Base-by-base conservation (phyloP, 2,113 vertebrate genomes). In the Caloenas nicobarica region DNA sequence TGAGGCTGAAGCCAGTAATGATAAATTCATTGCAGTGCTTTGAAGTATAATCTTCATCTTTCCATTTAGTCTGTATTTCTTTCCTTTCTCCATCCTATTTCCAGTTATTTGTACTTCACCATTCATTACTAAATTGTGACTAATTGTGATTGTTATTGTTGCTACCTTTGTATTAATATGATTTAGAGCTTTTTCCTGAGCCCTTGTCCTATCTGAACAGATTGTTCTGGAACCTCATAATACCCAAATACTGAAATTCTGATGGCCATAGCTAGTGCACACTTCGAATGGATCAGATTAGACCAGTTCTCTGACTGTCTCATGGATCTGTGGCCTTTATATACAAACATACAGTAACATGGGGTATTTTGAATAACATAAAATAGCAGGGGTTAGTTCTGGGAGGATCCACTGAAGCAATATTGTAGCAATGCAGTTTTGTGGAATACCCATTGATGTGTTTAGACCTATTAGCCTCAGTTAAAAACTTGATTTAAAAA, bases 1-100 rank as follows among this genome's bases (percentile, higher is more conserved):
- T 81, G 77, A 92, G 33, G 48, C 61, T 81, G 62, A 88, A 95
- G 57, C 87, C 80, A 57, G 48, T 64, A 84, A 78, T 61, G 90
- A 95, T 86, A 93, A 94, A 95, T 81, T 88, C 44, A 86, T 81
- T 92, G 60, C 86, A 69, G 44, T 88, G 16, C 80, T 94, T 90
- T 91, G 78, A 86, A 86, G 56, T 50, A 7, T 61, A 91, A 48
- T 71, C 14, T 54, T 90, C 16, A 3, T 69, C 69, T 94, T 93
- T 84, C 36, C 44, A 15, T 34, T 46, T 68, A 76, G 25, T 48
- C 28, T 57, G 29, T 16, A 57, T 86, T 94, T 84, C 48, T 71
- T 93, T 70, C 29, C 40, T 86, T 94, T 72, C 34, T 86, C 40
- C 8, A 14, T 68, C 42, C 42, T 78, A 17, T 88, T 88, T 91